Conservation (phyloP, 2,888 invertebrate species). For the Cylloceria caligata region DNA sequence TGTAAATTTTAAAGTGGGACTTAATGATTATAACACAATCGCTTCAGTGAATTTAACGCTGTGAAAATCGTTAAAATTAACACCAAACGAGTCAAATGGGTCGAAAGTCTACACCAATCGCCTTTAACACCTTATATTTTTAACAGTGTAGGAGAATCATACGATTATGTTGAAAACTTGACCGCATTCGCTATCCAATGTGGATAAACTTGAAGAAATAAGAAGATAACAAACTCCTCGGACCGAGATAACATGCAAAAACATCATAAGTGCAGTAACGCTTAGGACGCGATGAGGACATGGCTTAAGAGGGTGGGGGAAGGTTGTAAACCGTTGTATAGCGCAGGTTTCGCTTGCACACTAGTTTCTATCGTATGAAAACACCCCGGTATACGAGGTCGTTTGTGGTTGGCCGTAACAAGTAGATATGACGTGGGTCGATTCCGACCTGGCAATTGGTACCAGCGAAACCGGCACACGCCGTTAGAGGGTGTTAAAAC, state of each 20-base stretch:
- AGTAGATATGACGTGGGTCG: conserved; percentile 23
- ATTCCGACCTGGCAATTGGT: conserved; percentile 11
- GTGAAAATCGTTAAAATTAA: no score
- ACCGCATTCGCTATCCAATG: background rate
- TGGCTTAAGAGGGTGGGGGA: background rate
- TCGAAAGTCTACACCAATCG: no score
- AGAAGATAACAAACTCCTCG: background rate
- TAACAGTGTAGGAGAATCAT: no score
- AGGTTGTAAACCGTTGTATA: background rate
- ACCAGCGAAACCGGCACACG: conserved; percentile 9
- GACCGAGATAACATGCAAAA: background rate
- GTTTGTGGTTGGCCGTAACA: conserved; percentile 39
- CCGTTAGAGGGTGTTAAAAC: conserved; percentile 18
- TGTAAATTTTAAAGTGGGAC: no score
- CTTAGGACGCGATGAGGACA: background rate
- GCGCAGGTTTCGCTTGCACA: background rate
- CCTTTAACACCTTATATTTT: no score
- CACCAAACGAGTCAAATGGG: no score
- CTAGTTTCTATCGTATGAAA: conserved; percentile 5
- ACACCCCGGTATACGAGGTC: conserved; percentile 15
- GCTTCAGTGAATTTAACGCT: no score
- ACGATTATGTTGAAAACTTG: no score
- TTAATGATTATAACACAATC: no score
- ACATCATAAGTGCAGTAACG: background rate
- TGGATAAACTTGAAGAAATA: background rate